Conservation (phyloP, 2,888 invertebrate genomes). For the Hoplodrina blanda region DNA sequence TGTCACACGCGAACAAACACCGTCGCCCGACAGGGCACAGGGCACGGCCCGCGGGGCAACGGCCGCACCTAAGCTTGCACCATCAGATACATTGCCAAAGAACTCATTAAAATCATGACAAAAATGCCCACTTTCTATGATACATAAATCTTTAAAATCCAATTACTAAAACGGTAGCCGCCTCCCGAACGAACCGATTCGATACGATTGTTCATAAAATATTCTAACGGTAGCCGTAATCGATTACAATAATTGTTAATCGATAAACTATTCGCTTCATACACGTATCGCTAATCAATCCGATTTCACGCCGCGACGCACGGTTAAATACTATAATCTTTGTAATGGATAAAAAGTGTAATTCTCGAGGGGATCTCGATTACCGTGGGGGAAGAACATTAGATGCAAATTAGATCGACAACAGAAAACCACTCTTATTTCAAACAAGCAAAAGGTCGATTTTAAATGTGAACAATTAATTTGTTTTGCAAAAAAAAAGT, state of each 20-base stretch:
- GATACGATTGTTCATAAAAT: constrained; percentile 76
- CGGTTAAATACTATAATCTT: constrained; percentile 80
- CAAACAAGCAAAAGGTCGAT: constrained; percentile 35
- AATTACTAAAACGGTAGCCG: constrained; percentile 76
- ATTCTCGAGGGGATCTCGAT: constrained; percentile 72
- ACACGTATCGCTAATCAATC: constrained; percentile 81
- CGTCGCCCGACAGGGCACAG: neutral
- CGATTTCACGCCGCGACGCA: constrained; percentile 83
- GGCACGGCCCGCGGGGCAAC: constrained; percentile 25
- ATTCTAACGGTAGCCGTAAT: constrained; percentile 75
- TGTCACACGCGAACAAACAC: constrained; percentile 63
- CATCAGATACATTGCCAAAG: constrained; percentile 35
- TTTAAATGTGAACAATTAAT: constrained; percentile 7
- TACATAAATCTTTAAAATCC: constrained; percentile 66
- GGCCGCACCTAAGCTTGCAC: constrained; percentile 15
- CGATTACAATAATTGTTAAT: constrained; percentile 75
- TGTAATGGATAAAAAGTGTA: constrained; percentile 84
- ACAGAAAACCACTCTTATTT: constrained; percentile 54
- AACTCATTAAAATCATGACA: constrained; percentile 50
- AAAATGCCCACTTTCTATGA: constrained; percentile 34
- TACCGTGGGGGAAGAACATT: constrained; percentile 54
- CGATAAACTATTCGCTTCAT: constrained; percentile 76
- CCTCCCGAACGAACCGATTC: constrained; percentile 79
- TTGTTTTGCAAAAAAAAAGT: constrained; percentile 56
- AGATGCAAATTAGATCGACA: constrained; percentile 65